Evolutionary conservation across 2,797 vertebrate species (phyloP).

Genomic region (Erpetoichthys calabaricus): DNA sequence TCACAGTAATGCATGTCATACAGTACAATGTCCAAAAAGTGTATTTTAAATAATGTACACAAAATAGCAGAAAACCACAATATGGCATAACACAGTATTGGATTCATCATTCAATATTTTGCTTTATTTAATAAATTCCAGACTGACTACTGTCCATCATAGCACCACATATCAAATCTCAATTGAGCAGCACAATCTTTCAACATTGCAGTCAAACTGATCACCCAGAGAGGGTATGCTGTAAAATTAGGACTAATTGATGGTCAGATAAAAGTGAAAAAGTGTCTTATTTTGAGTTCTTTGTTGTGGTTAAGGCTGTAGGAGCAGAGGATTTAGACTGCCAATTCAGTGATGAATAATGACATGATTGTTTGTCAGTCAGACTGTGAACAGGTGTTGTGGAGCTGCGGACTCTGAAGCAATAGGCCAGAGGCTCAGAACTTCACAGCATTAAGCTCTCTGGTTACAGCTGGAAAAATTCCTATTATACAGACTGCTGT

Average conservation of each 20-base stretch:
- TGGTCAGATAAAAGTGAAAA: slow-evolving; percentile 18
- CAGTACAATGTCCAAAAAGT: no score
- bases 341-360: slow-evolving; percentile 29
- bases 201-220: slow-evolving; percentile 1
- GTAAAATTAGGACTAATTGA: slow-evolving; percentile 13
- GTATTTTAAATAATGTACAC: no score
- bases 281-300: slow-evolving; percentile 17
- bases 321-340: slow-evolving; percentile 22
- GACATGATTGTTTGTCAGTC: slow-evolving; percentile 41
- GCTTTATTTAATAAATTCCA: no score
- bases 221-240: neutral
- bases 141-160: no score
- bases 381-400: slow-evolving; percentile 36
- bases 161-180: slow-evolving; percentile 15
- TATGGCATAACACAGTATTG: no score
- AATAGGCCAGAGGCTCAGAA: slow-evolving; percentile 19
- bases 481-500: slow-evolving; percentile 19
- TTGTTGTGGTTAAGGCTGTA: slow-evolving; percentile 20
- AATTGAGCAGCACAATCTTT: neutral
- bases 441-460: slow-evolving; percentile 25
- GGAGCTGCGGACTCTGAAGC: slow-evolving; percentile 21
- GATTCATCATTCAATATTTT: no score
- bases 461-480: slow-evolving; percentile 28
- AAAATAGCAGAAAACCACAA: no score
- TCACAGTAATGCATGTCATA: no score